phyloP scores from a whole-genome alignment of 2,113 vertebrate species.

The Neogobius melanostomus region DNA sequence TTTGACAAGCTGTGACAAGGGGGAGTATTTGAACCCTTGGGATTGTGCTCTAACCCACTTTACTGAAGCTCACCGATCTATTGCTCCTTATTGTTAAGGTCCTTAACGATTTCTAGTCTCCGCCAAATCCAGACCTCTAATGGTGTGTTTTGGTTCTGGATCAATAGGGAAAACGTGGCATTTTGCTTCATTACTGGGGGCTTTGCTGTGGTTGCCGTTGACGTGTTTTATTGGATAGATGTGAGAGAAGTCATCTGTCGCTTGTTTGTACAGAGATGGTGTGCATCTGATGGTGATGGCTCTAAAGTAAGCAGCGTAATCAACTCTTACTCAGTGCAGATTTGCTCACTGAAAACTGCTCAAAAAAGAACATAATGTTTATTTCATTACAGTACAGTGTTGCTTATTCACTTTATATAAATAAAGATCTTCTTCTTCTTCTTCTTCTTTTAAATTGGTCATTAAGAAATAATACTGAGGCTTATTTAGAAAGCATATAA shows the following conservation, averaged over 20 bases:
- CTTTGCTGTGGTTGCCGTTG: conserved; percentile 12
- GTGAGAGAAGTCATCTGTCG: conserved; percentile 49
- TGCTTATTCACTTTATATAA: too few relatives aligned
- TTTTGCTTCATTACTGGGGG: conserved; percentile 14
- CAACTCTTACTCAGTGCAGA: not conserved
- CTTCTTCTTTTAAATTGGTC: too few relatives aligned
- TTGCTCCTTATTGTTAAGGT: conserved; percentile 14
- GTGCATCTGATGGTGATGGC: conserved; percentile 3
- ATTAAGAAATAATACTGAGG: too few relatives aligned
- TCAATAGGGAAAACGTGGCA: conserved; percentile 45
- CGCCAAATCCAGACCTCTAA: conserved; percentile 34
- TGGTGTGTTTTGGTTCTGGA: conserved; percentile 40
- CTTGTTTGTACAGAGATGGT: conserved; percentile 35
- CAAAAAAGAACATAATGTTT: not conserved
- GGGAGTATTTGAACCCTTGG: conserved; percentile 27
- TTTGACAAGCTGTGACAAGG: conserved; percentile 27
- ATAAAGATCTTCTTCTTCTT: too few relatives aligned
- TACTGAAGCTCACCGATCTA: conserved; percentile 20
- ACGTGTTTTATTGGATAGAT: conserved; percentile 27
- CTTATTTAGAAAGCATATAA: too few relatives aligned
- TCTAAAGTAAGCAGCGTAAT: conserved; percentile 7
- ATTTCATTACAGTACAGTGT: too few relatives aligned
- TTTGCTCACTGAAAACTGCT: not conserved
- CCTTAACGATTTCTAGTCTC: conserved; percentile 47
- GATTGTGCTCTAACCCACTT: conserved; percentile 55